These are phyloP conservation scores for Chaenogobius annularis DNA, from an alignment of 2,113 vertebrate species.

Conservation along the genomic window DNA sequence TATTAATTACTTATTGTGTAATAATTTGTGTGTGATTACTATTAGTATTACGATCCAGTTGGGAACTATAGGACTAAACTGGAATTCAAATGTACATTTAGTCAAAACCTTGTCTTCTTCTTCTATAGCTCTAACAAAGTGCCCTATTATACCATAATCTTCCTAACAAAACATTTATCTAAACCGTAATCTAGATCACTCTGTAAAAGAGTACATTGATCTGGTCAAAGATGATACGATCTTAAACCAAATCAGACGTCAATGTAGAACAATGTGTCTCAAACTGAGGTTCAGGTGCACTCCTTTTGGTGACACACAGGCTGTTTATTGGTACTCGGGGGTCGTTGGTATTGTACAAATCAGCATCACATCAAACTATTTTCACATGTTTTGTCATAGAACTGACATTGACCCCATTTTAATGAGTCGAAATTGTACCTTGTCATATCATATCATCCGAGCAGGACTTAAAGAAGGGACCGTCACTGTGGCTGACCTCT, in stretches of 20 bases:
- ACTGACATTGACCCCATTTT: background rate
- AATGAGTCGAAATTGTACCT: background rate
- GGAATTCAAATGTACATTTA: no score
- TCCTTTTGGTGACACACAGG: background rate
- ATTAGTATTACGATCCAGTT: no score
- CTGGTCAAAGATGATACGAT: no score
- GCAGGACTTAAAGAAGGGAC: background rate
- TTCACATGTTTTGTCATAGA: no score
- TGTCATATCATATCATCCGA: background rate
- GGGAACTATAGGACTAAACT: no score
- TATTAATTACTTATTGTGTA: no score
- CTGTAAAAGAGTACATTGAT: background rate
- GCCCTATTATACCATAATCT: background rate
- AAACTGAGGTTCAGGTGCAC: background rate
- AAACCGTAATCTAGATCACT: background rate
- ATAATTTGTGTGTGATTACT: no score
- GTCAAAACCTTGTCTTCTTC: background rate
- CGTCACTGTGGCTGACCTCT: no score
- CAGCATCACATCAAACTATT: no score
- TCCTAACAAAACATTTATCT: background rate
- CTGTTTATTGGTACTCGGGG: background rate
- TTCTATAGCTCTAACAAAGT: background rate
- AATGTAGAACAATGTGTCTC: background rate
- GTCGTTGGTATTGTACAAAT: background rate
- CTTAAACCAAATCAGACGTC: background rate